phyloP scores from a whole-genome alignment of 2,888 invertebrate species.

The Aplocera efformata region DNA sequence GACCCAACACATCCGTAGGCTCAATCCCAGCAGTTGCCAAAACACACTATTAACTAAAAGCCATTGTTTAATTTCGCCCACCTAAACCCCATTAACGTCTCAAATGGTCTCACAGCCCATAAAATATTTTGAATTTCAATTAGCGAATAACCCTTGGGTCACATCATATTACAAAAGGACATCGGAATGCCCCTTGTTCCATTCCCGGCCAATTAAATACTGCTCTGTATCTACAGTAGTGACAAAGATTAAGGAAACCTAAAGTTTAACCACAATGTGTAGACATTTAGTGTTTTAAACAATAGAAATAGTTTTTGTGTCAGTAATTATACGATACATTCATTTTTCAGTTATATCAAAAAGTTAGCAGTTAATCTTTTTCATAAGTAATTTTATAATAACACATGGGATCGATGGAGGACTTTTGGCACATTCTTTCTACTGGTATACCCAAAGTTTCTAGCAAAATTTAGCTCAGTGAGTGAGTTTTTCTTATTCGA shows the following conservation, averaged over 20 bases:
- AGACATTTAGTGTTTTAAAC: too few species aligned
- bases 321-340: too few species aligned
- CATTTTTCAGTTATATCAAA: too few species aligned
- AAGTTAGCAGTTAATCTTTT: too few species aligned
- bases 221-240: constrained; percentile 43
- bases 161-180: constrained; percentile 67
- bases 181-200: constrained; percentile 44
- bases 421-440: too few species aligned
- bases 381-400: too few species aligned
- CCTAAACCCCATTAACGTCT: constrained; percentile 30
- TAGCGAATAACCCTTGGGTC: constrained; percentile 58
- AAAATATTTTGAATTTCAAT: constrained; percentile 71
- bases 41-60: constrained; percentile 21
- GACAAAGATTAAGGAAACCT: constrained; percentile 10
- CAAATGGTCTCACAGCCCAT: constrained; percentile 41
- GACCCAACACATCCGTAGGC: too few species aligned
- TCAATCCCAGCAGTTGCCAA: constrained; percentile 11
- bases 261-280: not conserved
- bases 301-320: too few species aligned
- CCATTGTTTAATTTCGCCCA: constrained; percentile 22
- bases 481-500: too few species aligned
- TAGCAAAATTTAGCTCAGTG: too few species aligned
- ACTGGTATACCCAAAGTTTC: too few species aligned
- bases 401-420: too few species aligned
- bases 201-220: constrained; percentile 58